Conservation (phyloP, 2,113 vertebrate species). For the Girardinichthys multiradiatus region DNA sequence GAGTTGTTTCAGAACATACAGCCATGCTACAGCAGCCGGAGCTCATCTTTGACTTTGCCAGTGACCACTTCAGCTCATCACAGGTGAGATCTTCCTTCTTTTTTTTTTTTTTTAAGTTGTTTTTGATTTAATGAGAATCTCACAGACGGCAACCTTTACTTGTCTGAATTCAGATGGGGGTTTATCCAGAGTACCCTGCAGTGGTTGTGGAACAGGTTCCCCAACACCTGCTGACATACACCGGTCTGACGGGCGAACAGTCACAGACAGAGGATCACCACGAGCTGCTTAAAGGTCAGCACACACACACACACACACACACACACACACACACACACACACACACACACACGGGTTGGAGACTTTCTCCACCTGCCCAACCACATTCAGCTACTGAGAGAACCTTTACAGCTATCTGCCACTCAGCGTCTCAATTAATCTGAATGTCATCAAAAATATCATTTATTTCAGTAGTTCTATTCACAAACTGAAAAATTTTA, state of each 20-base stretch:
- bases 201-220: slow-evolving; percentile 95
- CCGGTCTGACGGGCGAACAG: slow-evolving; percentile 87
- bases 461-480: too few species aligned
- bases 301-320: background rate
- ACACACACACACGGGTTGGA: background rate
- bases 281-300: slow-evolving; percentile 69
- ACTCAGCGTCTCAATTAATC: background rate
- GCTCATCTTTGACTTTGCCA: slow-evolving; percentile 93
- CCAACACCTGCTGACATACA: slow-evolving; percentile 88
- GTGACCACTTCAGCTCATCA: slow-evolving; percentile 89
- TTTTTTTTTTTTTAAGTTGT: background rate
- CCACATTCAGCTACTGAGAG: slow-evolving; percentile 4
- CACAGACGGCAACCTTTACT: background rate
- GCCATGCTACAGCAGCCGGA: slow-evolving; percentile 87
- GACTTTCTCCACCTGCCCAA: background rate
- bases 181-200: slow-evolving; percentile 88
- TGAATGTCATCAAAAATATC: background rate
- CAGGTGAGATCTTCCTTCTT: slow-evolving; percentile 77
- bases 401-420: background rate
- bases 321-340: background rate
- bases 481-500: too few species aligned
- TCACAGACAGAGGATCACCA: slow-evolving; percentile 64
- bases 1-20: slow-evolving; percentile 24
- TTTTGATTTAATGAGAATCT: slow-evolving; percentile 3
- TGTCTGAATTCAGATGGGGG: slow-evolving; percentile 78